Base-by-base conservation (phyloP, 2,113 vertebrate genomes). In the Mirounga angustirostris region DNA sequence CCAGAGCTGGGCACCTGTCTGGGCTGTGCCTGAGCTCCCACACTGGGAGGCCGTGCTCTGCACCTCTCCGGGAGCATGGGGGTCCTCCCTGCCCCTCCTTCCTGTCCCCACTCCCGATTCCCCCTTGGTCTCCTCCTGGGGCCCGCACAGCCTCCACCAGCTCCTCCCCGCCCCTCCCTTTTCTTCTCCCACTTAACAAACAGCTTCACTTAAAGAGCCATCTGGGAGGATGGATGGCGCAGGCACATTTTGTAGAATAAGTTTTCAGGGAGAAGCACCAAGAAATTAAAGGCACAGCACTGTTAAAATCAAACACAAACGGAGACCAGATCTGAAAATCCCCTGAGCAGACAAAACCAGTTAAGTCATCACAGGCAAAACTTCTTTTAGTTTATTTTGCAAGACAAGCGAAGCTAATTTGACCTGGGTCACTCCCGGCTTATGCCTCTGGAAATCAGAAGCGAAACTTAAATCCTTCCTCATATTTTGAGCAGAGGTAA, bases 121-220 rank as follows among this genome's bases (percentile, higher is more conserved):
- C 19, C 69, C n/a, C 33, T 33, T 9, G 8, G 2, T 30, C 73
- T 80, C 63, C 50, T 86, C 67, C 46, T 2, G 3, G 3, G 5
- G 0, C 9, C 9, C 89, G 80, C 87, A 56, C 74, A 2, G n/a
- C 19, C 63, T 74, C 89, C 86, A 22, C 58, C 28, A 9, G 1
- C 21, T 28, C 43, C 43, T 85, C 85, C 71, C 61, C 63, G 40
- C 59, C 59, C 30, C 33, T 71, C 69, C 85, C 36, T 19, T 63
- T 65, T 36, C 71, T 56, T 92, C 92, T 89, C 71, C 59, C 82
- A 89, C 65, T 86, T 59, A 94, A 94, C 96, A 95, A 97, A 96
- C 74, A 87, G 74, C 94, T 90, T 96, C 85, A 40, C 82, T 81
- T 74, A 76, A 97, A 92, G 95, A 98, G 96, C 96, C 94, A 92